phyloP scores from a whole-genome alignment of 2,888 invertebrate genomes.

The Caenorhabditis sp. region DNA sequence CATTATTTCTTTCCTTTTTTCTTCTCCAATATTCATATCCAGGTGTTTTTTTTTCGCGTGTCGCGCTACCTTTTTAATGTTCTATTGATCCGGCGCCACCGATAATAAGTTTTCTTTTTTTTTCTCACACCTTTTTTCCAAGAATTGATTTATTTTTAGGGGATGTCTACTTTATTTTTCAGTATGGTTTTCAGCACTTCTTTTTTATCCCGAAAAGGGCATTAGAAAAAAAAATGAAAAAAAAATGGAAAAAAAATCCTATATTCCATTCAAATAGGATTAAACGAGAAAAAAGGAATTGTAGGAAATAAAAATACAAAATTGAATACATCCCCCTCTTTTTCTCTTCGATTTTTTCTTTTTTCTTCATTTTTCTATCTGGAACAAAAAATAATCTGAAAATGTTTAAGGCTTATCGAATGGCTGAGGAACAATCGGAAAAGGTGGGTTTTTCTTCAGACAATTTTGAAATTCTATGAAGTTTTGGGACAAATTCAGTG shows the following conservation, averaged over 20 bases:
- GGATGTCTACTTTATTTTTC: not conserved
- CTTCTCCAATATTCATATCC: not conserved
- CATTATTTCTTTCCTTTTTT: not conserved
- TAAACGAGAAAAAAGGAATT: conserved; percentile 3
- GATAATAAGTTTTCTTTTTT: not conserved
- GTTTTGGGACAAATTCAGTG: too few relatives aligned
- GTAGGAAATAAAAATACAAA: conserved; percentile 8
- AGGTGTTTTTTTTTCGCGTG: not conserved
- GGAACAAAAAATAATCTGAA: conserved; percentile 2
- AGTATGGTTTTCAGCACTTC: conserved; percentile 3
- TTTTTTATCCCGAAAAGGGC: not conserved
- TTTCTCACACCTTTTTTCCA: not conserved
- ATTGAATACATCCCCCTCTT: not conserved
- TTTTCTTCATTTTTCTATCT: not conserved
- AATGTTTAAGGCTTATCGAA: conserved; percentile 41
- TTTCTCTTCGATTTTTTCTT: conserved; percentile 6
- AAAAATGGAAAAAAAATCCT: not conserved
- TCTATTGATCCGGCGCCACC: not conserved
- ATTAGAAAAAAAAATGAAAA: not conserved
- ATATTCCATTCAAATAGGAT: not conserved
- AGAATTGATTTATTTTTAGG: not conserved
- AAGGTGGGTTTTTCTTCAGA: conserved; percentile 13
- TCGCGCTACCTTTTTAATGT: not conserved
- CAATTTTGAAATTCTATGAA: not conserved
- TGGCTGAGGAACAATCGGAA: conserved; percentile 37